These are phyloP conservation scores for Botia almorhae DNA, from an alignment of 2,797 vertebrate species.

Conservation along the genomic window DNA sequence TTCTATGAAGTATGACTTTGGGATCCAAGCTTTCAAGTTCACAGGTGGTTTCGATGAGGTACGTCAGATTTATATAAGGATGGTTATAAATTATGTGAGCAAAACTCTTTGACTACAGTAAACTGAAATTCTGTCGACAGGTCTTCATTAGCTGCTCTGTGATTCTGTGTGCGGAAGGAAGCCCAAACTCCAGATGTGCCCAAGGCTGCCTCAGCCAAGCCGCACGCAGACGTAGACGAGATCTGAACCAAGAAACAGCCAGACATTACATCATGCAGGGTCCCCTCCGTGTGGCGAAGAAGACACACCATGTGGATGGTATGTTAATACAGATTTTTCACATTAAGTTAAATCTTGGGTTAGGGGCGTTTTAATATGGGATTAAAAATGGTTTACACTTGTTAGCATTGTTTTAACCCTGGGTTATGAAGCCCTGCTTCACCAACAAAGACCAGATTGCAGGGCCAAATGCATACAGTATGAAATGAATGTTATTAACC, in stretches of 20 bases:
- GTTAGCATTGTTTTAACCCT: no score
- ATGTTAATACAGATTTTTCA: not conserved
- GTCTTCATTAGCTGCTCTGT: slow-evolving; percentile 77
- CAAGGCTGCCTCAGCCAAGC: slow-evolving; percentile 66
- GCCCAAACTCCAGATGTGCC: slow-evolving; percentile 71
- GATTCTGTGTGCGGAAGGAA: slow-evolving; percentile 70
- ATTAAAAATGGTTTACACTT: no score
- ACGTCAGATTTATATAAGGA: not conserved
- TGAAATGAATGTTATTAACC: no score
- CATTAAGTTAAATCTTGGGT: not conserved
- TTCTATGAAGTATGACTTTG: slow-evolving; percentile 66
- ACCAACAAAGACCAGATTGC: no score
- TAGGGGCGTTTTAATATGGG: no score
- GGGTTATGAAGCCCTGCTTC: no score
- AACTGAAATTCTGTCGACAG: slow-evolving; percentile 53
- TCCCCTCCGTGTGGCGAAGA: slow-evolving; percentile 64
- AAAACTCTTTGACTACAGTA: not conserved
- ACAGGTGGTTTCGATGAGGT: slow-evolving; percentile 73
- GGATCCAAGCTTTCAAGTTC: slow-evolving; percentile 77
- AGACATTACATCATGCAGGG: slow-evolving; percentile 74
- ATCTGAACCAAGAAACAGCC: slow-evolving; percentile 58
- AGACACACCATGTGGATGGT: not conserved
- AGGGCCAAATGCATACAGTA: no score
- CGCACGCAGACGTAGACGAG: slow-evolving; percentile 60
- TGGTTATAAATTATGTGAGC: not conserved